phyloP scores from a whole-genome alignment of 2,888 invertebrate genomes.

The Lithosia quadra region DNA sequence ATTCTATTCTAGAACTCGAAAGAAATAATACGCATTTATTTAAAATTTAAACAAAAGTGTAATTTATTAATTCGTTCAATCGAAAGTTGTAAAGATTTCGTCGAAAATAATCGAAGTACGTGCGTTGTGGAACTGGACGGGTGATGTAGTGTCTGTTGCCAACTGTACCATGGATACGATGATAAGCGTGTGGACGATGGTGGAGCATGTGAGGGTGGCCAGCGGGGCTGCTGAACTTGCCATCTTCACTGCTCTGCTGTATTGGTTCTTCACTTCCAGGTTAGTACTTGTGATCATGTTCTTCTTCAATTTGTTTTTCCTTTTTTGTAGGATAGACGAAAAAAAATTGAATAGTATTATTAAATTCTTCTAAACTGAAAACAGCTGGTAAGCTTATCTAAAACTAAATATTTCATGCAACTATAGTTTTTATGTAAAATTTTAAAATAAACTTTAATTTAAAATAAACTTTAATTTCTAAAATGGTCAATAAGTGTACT shows the following conservation, averaged over 20 bases:
- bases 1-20: constrained; percentile 42
- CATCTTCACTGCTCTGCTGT: constrained; percentile 87
- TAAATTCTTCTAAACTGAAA: background rate
- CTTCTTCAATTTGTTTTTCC: background rate
- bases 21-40: constrained; percentile 24
- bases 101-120: constrained; percentile 68
- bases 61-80: constrained; percentile 31
- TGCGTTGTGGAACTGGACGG: constrained; percentile 69
- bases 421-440: no score
- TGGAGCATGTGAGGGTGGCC: constrained; percentile 84
- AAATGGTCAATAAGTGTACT: background rate
- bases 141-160: constrained; percentile 73
- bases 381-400: no score
- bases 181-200: constrained; percentile 81
- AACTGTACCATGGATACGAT: constrained; percentile 79
- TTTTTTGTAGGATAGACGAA: no score
- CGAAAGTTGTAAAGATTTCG: constrained; percentile 51
- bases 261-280: constrained; percentile 89
- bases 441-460: no score
- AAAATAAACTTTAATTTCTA: no score
- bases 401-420: no score
- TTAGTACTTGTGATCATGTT: constrained; percentile 57
- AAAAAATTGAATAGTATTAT: background rate
- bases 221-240: constrained; percentile 88
- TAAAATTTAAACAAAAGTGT: constrained; percentile 37